phyloP scores from a whole-genome alignment of 92 coral and sea anemone species.

The Phenganax subtilis region DNA sequence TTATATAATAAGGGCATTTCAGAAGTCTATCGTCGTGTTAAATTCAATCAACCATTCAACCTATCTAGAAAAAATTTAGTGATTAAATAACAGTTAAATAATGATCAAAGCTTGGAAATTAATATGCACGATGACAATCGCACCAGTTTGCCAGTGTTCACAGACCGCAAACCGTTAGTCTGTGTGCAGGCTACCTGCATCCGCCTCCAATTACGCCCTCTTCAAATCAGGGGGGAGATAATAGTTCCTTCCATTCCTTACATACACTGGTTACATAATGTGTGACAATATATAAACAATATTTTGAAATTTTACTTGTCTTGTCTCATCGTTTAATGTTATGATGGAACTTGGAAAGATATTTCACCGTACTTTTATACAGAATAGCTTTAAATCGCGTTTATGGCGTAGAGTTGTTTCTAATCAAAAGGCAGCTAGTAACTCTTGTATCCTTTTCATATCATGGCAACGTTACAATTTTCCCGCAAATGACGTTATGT shows the following conservation, averaged over 20 bases:
- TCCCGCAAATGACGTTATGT: neutral
- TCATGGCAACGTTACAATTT: neutral
- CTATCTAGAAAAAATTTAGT: too few relatives aligned
- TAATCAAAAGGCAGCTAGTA: conserved; percentile 4
- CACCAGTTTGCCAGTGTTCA: too few relatives aligned
- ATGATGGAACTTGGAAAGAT: conserved; percentile 5
- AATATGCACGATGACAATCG: too few relatives aligned
- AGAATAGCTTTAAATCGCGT: neutral
- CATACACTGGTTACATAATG: too few relatives aligned
- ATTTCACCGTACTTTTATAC: conserved; percentile 3
- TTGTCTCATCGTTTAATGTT: neutral
- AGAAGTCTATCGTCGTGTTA: too few relatives aligned
- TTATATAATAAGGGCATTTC: too few relatives aligned
- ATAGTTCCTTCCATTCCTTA: neutral
- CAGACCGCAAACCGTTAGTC: too few relatives aligned
- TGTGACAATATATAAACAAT: neutral
- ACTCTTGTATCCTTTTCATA: conserved; percentile 20
- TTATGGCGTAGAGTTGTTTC: conserved; percentile 2
- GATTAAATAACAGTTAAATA: too few relatives aligned
- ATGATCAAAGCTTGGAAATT: too few relatives aligned
- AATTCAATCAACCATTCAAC: too few relatives aligned
- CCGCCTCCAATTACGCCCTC: too few relatives aligned
- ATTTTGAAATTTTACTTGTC: neutral
- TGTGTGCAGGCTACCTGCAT: too few relatives aligned
- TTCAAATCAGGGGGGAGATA: neutral